Percentiles rank a stretch among this genome's conserved stretches.
Conservation (phyloP, 30 jellyfish, hydroid and myxozoan genomes). For the Catostylus mosaicus region DNA sequence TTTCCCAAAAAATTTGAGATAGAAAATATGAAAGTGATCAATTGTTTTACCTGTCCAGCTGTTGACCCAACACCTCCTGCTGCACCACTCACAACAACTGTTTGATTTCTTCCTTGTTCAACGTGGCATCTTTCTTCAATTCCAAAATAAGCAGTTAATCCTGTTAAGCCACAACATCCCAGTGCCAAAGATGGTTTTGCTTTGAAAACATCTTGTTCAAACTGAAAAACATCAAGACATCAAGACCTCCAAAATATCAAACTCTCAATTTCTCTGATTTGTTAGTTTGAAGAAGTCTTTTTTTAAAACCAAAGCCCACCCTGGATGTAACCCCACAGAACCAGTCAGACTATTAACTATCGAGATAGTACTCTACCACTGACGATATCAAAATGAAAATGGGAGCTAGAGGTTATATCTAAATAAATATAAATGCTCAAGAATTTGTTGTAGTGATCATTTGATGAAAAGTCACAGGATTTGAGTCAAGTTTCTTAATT, state of each 20-base stretch:
- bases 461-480: no score
- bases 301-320: no score
- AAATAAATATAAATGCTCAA: neutral
- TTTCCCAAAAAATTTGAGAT: no score
- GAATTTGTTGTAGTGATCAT: no score
- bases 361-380: no score
- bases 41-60: conserved; percentile 21
- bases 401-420: neutral
- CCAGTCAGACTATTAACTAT: no score
- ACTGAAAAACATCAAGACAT: conserved; percentile 1
- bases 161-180: conserved; percentile 37
- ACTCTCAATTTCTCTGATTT: no score
- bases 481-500: no score
- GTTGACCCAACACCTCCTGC: conserved; percentile 37
- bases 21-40: no score
- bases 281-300: no score
- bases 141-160: conserved; percentile 38
- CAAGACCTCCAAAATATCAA: no score
- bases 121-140: conserved; percentile 21
- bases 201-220: conserved; percentile 9
- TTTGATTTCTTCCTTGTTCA: conserved; percentile 10
- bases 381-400: neutral
- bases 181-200: conserved; percentile 30
- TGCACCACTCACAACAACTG: conserved; percentile 45
- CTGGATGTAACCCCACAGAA: no score